These are phyloP conservation scores for Beris morrisii DNA, from an alignment of 2,888 invertebrate species.

Conservation along the genomic window DNA sequence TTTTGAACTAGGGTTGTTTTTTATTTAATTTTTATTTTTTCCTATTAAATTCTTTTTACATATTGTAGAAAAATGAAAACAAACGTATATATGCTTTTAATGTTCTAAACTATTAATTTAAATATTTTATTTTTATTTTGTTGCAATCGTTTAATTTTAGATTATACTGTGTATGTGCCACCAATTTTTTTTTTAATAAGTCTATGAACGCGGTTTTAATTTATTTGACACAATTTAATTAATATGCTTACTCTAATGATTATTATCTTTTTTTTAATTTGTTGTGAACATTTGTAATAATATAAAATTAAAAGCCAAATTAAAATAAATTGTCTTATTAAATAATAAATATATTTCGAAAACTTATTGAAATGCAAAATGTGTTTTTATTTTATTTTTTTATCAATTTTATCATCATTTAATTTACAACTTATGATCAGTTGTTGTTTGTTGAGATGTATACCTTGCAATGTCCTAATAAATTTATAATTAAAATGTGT, in stretches of 20 bases:
- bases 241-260: slow-evolving; percentile 11
- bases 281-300: too few relatives aligned
- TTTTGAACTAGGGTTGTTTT: slow-evolving; percentile 11
- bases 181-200: neutral
- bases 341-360: too few relatives aligned
- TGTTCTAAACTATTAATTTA: slow-evolving; percentile 15
- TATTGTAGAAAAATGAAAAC: slow-evolving; percentile 11
- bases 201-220: slow-evolving; percentile 25
- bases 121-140: slow-evolving; percentile 13
- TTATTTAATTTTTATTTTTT: slow-evolving; percentile 21
- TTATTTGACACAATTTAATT: slow-evolving; percentile 21
- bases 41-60: slow-evolving; percentile 7
- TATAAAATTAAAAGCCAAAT: too few relatives aligned
- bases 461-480: too few relatives aligned
- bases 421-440: too few relatives aligned
- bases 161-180: slow-evolving; percentile 13
- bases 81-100: slow-evolving; percentile 26
- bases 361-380: too few relatives aligned
- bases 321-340: too few relatives aligned
- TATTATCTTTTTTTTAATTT: slow-evolving; percentile 4
- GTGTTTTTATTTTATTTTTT: too few relatives aligned
- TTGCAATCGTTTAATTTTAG: slow-evolving; percentile 28
- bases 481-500: too few relatives aligned
- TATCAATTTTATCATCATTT: too few relatives aligned
- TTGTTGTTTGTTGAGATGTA: too few relatives aligned